Conservation (phyloP, 2,888 invertebrate species). For the Trachelus stipa region DNA sequence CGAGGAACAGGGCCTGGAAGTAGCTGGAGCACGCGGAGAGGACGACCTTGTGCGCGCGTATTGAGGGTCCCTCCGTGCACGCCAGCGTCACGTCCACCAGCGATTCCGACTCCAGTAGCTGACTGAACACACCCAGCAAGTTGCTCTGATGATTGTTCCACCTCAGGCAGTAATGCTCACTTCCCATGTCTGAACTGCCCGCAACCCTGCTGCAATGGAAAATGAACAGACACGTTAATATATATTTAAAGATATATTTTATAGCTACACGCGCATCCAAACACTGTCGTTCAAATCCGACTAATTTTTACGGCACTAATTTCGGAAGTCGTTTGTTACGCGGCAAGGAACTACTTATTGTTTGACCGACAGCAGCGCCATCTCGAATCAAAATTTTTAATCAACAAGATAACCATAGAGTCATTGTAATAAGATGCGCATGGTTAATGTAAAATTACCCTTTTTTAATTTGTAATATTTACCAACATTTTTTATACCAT, state of each 20-base stretch:
- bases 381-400: background rate
- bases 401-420: background rate
- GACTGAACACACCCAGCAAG: conserved; percentile 96
- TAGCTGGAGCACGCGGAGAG: conserved; percentile 96
- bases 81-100: conserved; percentile 96
- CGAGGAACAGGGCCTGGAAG: conserved; percentile 93
- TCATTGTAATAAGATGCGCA: background rate
- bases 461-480: background rate
- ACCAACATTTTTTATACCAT: background rate
- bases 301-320: too few species aligned
- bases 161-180: conserved; percentile 98
- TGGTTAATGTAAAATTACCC: background rate
- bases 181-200: conserved; percentile 96
- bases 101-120: conserved; percentile 94
- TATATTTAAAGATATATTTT: background rate
- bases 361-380: too few species aligned
- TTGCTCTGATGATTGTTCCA: conserved; percentile 99
- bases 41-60: conserved; percentile 95
- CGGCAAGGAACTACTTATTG: too few species aligned
- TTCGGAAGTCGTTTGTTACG: too few species aligned
- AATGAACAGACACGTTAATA: background rate
- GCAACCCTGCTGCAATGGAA: conserved; percentile 69
- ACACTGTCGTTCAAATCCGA: background rate
- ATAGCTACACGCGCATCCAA: background rate
- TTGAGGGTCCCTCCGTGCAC: conserved; percentile 95